phyloP scores from a whole-genome alignment of 2,113 vertebrate species.

The Erythrocercus mccallii region DNA sequence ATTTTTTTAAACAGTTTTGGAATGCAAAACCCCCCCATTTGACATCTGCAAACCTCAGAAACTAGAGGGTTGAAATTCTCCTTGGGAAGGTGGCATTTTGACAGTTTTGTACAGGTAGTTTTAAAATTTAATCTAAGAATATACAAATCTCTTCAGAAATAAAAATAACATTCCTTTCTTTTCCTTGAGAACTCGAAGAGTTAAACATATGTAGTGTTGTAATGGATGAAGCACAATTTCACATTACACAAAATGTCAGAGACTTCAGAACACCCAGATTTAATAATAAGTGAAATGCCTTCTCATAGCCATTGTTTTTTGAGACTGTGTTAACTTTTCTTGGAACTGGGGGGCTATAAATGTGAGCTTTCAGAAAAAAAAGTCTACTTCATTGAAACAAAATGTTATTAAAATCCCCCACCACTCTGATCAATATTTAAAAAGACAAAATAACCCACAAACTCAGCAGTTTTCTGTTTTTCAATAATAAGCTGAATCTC shows the following conservation, averaged over 20 bases:
- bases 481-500: background rate
- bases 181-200: background rate
- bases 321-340: background rate
- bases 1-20: background rate
- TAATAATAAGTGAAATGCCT: background rate
- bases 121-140: background rate
- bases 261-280: background rate
- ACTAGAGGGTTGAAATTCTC: background rate
- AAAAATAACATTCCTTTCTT: background rate
- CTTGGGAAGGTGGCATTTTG: background rate
- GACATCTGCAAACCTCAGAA: background rate
- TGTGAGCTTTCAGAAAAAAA: background rate
- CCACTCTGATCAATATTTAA: background rate
- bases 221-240: background rate
- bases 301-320: background rate
- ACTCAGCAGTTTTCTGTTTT: background rate
- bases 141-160: background rate
- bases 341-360: background rate
- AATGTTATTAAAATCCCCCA: background rate
- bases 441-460: accelerated
- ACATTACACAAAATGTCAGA: background rate
- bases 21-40: background rate
- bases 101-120: background rate
- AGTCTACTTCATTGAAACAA: background rate
- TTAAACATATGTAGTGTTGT: background rate